Conservation (phyloP, 2,888 invertebrate species). For the Nesidiocoris tenuis region DNA sequence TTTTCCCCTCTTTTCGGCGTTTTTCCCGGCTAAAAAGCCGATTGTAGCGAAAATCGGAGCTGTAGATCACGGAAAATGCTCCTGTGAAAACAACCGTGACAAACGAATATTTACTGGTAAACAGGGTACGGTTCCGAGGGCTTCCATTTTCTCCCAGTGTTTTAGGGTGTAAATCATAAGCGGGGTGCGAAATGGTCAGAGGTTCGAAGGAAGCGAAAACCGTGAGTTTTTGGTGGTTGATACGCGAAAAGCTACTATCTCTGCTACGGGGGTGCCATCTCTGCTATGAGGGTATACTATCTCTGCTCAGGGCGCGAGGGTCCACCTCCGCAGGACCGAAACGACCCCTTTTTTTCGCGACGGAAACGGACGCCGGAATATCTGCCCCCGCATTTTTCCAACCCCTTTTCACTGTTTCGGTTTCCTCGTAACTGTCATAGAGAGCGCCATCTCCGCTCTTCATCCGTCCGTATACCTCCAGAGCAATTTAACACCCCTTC, state of each 20-base stretch:
- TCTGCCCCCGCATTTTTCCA: conserved; percentile 18
- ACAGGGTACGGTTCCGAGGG: background rate
- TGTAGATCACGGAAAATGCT: conserved; percentile 15
- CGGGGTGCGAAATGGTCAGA: background rate
- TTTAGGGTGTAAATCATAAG: background rate
- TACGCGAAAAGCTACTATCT: conserved; percentile 17
- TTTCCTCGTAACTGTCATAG: conserved; percentile 25
- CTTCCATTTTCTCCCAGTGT: background rate
- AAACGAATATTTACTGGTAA: conserved; percentile 34
- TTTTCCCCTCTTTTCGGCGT: background rate
- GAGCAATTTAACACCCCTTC: too few relatives aligned
- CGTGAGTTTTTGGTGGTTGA: background rate
- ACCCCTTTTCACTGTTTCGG: background rate
- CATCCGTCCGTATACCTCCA: background rate
- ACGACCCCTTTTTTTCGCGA: background rate
- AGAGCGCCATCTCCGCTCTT: background rate
- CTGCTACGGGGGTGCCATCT: background rate
- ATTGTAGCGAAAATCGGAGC: conserved; percentile 10
- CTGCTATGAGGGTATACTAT: too few relatives aligned
- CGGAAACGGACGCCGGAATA: conserved; percentile 27
- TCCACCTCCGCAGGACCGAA: background rate
- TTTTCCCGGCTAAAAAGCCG: background rate
- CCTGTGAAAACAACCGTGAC: conserved; percentile 28
- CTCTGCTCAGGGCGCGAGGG: background rate
- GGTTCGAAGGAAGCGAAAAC: conserved; percentile 11